Evolutionary conservation across 2,888 invertebrate species (phyloP).

Genomic region (Drosophila limbata): DNA sequence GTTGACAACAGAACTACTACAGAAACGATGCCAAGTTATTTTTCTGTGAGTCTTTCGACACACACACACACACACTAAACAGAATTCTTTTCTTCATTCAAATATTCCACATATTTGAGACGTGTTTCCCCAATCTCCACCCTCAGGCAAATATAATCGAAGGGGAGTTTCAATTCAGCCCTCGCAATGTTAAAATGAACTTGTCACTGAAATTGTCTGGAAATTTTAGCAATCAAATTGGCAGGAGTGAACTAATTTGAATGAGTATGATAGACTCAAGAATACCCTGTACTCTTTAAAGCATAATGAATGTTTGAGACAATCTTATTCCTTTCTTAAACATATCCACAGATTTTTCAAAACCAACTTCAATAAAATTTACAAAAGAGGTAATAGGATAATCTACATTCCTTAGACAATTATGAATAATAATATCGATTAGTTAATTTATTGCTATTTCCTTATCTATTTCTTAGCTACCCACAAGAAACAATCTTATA

Average conservation of each 20-base stretch:
- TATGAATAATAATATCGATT: too few species aligned
- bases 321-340: background rate
- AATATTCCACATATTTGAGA: conserved; percentile 41
- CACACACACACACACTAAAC: conserved; percentile 1
- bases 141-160: background rate
- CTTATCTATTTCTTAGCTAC: too few species aligned
- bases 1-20: conserved; percentile 29
- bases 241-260: conserved; percentile 7
- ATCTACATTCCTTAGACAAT: too few species aligned
- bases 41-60: conserved; percentile 19
- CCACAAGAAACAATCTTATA: too few species aligned
- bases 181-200: conserved; percentile 40
- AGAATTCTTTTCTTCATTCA: conserved; percentile 45
- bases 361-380: too few species aligned
- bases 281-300: background rate
- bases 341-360: background rate
- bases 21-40: conserved; percentile 13
- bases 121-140: background rate
- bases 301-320: background rate
- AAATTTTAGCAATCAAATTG: conserved; percentile 43
- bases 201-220: conserved; percentile 61
- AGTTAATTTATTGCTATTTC: too few species aligned
- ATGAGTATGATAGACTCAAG: background rate
- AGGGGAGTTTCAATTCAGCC: conserved; percentile 7
- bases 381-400: too few species aligned